These are phyloP conservation scores for Aporrectodea caliginosa DNA, from an alignment of 1,140 invertebrate species.

Conservation along the genomic window DNA sequence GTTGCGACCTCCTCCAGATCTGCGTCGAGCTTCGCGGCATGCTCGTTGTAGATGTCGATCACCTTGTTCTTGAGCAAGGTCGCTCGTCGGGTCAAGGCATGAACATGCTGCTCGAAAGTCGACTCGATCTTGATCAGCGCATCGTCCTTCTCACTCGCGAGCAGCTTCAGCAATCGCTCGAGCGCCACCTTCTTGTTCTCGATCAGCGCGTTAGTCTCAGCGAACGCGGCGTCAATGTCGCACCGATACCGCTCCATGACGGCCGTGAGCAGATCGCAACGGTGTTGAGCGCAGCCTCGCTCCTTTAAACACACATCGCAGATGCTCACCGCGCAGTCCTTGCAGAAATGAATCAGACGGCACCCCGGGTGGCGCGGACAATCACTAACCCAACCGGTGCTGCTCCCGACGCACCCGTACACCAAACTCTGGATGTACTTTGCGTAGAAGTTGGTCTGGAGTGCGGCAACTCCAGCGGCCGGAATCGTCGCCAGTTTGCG, in stretches of 20 bases:
- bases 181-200: conserved; percentile 33
- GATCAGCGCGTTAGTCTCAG: conserved; percentile 26
- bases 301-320: conserved; percentile 24
- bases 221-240: conserved; percentile 28
- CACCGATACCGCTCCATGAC: conserved; percentile 29
- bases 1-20: conserved; percentile 31
- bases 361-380: conserved; percentile 16
- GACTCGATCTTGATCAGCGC: conserved; percentile 31
- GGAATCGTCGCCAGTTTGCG: conserved; percentile 31
- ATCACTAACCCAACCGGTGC: conserved; percentile 13
- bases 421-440: conserved; percentile 35
- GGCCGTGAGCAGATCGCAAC: conserved; percentile 19
- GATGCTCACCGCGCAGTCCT: conserved; percentile 18
- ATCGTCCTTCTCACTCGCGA: conserved; percentile 28
- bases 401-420: conserved; percentile 11
- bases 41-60: conserved; percentile 32
- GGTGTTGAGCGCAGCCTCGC: conserved; percentile 16
- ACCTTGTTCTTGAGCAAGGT: conserved; percentile 35
- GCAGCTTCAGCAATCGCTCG: conserved; percentile 27
- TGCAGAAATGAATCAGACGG: conserved; percentile 19
- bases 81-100: conserved; percentile 27
- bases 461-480: conserved; percentile 28
- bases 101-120: conserved; percentile 26
- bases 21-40: conserved; percentile 20
- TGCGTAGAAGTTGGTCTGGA: conserved; percentile 34